Percentiles rank a stretch among this genome's conserved stretches.
Conservation (phyloP, 1,140 invertebrate genomes). For the Drosophila kohkoa region DNA sequence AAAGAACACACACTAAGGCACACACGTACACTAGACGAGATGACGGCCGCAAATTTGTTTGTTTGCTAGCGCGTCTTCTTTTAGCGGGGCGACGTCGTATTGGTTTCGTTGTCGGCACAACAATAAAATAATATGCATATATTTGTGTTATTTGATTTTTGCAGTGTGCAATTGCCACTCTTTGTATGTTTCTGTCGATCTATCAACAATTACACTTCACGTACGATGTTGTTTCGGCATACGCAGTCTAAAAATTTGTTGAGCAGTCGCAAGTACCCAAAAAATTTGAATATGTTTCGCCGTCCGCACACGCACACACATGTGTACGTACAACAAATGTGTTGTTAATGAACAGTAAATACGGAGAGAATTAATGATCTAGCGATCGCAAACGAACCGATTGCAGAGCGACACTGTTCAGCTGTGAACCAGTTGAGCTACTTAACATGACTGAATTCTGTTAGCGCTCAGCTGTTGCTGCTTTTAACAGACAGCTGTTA, state of each 20-base stretch:
- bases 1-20: background rate
- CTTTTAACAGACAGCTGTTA: constrained; percentile 9
- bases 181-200: background rate
- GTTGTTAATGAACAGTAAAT: constrained; percentile 48
- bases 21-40: constrained; percentile 17
- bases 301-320: constrained; percentile 53
- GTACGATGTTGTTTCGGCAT: constrained; percentile 29
- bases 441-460: background rate
- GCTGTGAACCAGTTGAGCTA: background rate
- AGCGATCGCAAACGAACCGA: constrained; percentile 17
- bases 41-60: constrained; percentile 51
- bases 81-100: background rate
- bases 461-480: constrained; percentile 8
- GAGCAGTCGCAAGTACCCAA: constrained; percentile 12
- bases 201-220: constrained; percentile 28
- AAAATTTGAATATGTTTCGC: constrained; percentile 47
- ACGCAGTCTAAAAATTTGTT: constrained; percentile 34
- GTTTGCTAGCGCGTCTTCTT: constrained; percentile 46
- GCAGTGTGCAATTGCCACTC: background rate
- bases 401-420: constrained; percentile 11
- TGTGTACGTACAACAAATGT: constrained; percentile 51
- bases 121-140: constrained; percentile 9
- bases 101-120: constrained; percentile 28
- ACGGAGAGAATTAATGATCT: constrained; percentile 44
- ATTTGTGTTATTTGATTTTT: constrained; percentile 10